Evolutionary conservation across 2,797 vertebrate genomes (phyloP).

Genomic region (Moxostoma hubbsi): DNA sequence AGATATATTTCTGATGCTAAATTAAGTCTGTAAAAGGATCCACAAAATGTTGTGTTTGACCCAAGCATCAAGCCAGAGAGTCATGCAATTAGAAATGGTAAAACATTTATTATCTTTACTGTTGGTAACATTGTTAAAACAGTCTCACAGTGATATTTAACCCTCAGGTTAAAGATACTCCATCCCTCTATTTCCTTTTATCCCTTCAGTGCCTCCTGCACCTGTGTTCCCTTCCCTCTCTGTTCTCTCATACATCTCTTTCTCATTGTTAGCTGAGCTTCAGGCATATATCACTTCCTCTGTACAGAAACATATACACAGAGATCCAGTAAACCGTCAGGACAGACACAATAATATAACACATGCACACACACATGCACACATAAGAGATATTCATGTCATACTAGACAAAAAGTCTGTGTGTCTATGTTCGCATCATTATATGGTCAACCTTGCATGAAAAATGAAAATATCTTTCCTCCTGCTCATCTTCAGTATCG

Average conservation of each 20-base stretch:
- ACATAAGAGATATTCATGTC: conserved; percentile 18
- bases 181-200: conserved; percentile 16
- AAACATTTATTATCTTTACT: neutral
- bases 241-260: conserved; percentile 61
- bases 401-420: too few species aligned
- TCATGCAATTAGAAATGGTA: neutral
- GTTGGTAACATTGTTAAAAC: neutral
- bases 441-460: neutral
- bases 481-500: too few species aligned
- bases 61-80: neutral
- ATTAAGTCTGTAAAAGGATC: too few species aligned
- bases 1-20: too few species aligned
- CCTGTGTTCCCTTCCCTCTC: conserved; percentile 42
- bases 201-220: conserved; percentile 41
- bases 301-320: conserved; percentile 12
- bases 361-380: neutral
- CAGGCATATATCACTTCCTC: conserved; percentile 30
- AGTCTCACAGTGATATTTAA: neutral
- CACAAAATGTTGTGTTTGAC: too few species aligned
- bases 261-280: conserved; percentile 49
- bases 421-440: too few species aligned
- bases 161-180: conserved; percentile 24
- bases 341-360: conserved; percentile 4
- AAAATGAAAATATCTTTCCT: neutral
- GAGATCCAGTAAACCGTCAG: conserved; percentile 3